Conservation (phyloP, 23 tunicate genomes). For the Pegea sp. region DNA sequence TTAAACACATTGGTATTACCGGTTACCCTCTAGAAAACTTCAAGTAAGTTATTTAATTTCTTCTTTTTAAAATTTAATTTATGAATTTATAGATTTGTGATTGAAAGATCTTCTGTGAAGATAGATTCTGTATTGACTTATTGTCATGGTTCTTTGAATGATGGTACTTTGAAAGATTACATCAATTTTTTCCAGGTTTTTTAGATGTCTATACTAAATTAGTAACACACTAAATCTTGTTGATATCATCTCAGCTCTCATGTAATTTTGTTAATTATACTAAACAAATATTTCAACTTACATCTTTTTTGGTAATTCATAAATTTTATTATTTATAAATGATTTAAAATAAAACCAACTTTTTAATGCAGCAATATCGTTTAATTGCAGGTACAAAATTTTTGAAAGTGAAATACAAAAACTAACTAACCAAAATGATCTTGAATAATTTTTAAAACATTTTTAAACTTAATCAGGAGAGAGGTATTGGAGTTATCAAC, state of each 20-base stretch:
- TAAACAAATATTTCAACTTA: too few relatives aligned
- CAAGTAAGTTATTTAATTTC: slow-evolving; percentile 2
- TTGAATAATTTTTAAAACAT: neutral
- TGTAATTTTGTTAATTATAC: too few relatives aligned
- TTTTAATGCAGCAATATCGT: too few relatives aligned
- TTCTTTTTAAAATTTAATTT: neutral
- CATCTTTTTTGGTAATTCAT: too few relatives aligned
- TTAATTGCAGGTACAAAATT: too few relatives aligned
- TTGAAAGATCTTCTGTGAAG: slow-evolving; percentile 56
- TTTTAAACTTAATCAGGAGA: slow-evolving; percentile 1
- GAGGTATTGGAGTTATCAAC: slow-evolving; percentile 67
- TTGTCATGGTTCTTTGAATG: slow-evolving; percentile 76
- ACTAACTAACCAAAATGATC: neutral
- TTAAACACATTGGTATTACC: slow-evolving; percentile 62
- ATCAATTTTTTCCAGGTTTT: slow-evolving; percentile 47
- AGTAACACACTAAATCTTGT: too few relatives aligned
- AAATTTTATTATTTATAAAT: too few relatives aligned
- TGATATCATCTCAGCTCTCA: too few relatives aligned
- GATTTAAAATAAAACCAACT: too few relatives aligned
- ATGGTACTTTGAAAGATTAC: slow-evolving; percentile 29
- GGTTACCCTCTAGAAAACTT: slow-evolving; percentile 59
- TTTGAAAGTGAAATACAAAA: too few relatives aligned
- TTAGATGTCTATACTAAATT: too few relatives aligned
- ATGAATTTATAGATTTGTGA: slow-evolving; percentile 8
- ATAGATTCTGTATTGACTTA: slow-evolving; percentile 65